phyloP scores from a whole-genome alignment of 2,888 invertebrate species.

The Phortica magna region DNA sequence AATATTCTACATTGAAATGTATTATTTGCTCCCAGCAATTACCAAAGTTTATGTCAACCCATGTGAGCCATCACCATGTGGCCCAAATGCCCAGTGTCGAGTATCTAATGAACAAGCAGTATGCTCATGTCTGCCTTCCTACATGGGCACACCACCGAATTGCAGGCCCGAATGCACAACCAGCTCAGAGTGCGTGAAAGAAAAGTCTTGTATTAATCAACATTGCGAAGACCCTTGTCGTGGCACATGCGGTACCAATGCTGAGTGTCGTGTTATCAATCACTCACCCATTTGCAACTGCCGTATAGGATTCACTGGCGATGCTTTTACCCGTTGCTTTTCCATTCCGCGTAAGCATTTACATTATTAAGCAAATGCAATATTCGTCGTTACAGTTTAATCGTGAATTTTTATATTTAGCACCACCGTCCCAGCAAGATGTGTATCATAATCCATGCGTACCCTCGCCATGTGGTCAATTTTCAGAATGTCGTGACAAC shows the following conservation, averaged over 20 bases:
- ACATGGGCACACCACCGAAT: slow-evolving; percentile 82
- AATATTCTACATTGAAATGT: not conserved
- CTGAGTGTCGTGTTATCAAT: slow-evolving; percentile 85
- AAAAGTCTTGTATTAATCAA: slow-evolving; percentile 82
- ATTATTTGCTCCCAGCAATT: slow-evolving; percentile 57
- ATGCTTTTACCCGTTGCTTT: slow-evolving; percentile 85
- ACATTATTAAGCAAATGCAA: not conserved
- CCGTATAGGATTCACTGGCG: slow-evolving; percentile 83
- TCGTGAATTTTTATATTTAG: slow-evolving; percentile 14
- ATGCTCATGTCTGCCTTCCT: slow-evolving; percentile 82
- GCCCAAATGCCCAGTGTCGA: slow-evolving; percentile 83
- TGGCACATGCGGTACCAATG: slow-evolving; percentile 82
- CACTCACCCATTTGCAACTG: slow-evolving; percentile 89
- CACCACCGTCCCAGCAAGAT: slow-evolving; percentile 61
- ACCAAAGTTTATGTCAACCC: slow-evolving; percentile 78
- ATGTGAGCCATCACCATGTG: slow-evolving; percentile 84
- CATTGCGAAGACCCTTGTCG: slow-evolving; percentile 84
- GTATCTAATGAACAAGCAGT: slow-evolving; percentile 81
- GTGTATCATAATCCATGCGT: slow-evolving; percentile 82
- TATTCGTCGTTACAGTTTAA: not conserved
- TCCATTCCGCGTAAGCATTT: slow-evolving; percentile 77
- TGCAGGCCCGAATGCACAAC: slow-evolving; percentile 85
- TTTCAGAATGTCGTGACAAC: slow-evolving; percentile 83
- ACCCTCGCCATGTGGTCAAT: slow-evolving; percentile 87
- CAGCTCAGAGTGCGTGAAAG: slow-evolving; percentile 82